These are phyloP conservation scores for Formicarius rufipectus DNA, from an alignment of 2,113 vertebrate species.

Conservation along the genomic window DNA sequence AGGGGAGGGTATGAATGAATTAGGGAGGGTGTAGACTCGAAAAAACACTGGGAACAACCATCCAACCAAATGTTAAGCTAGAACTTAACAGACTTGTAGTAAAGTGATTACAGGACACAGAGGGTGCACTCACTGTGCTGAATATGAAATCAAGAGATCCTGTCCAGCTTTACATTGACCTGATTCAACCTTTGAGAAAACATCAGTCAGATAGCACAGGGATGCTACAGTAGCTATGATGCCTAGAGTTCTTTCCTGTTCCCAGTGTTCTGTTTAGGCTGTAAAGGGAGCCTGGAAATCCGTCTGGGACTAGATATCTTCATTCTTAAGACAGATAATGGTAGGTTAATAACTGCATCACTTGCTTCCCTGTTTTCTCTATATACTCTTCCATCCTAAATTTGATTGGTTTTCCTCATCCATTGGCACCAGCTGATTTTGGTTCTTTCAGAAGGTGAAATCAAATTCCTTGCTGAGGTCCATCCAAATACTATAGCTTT, in stretches of 20 bases:
- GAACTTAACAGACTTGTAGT: not conserved
- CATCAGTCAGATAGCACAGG: not conserved
- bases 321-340: not conserved
- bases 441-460: not conserved
- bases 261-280: not conserved
- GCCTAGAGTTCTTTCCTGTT: accelerated
- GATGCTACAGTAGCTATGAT: accelerated
- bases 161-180: not conserved
- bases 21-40: not conserved
- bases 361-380: not conserved
- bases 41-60: not conserved
- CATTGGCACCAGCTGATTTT: not conserved
- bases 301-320: not conserved
- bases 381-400: not conserved
- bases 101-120: not conserved
- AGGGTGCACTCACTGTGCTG: not conserved
- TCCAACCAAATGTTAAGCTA: not conserved
- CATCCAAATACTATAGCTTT: not conserved
- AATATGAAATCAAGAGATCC: not conserved
- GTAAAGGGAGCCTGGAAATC: not conserved
- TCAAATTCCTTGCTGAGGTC: not conserved
- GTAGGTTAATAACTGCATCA: not conserved
- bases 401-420: not conserved
- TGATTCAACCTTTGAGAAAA: not conserved
- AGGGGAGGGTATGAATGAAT: not conserved